A percentile compares a stretch with the other conserved stretches of the same genome.
Evolutionary conservation across 1,140 invertebrate genomes (phyloP).

Genomic region (Aphis craccivora): DNA sequence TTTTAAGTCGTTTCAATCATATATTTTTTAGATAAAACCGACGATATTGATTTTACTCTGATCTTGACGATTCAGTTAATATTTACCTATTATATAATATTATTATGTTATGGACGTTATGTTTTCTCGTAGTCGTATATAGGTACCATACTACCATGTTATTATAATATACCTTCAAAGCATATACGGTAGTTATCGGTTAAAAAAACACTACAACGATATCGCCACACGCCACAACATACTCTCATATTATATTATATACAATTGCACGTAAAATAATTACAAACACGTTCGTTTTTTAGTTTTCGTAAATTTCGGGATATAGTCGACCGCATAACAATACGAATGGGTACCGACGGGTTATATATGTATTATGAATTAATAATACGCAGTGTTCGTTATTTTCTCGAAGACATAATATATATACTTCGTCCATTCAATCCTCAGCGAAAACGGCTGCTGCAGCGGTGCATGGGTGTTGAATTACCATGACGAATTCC

Average conservation of each 20-base stretch:
- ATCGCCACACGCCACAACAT: too few relatives aligned
- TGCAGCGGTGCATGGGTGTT: not conserved
- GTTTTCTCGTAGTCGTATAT: too few relatives aligned
- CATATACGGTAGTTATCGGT: too few relatives aligned
- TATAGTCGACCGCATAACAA: not conserved
- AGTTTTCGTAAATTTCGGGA: not conserved
- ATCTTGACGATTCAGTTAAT: too few relatives aligned
- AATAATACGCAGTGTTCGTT: not conserved
- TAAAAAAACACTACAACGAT: too few relatives aligned
- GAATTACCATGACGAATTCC: constrained; percentile 24
- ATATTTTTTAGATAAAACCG: too few relatives aligned
- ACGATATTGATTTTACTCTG: too few relatives aligned
- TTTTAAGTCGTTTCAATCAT: too few relatives aligned
- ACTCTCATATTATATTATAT: not conserved
- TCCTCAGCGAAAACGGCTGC: not conserved
- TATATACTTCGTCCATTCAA: not conserved
- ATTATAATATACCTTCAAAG: too few relatives aligned
- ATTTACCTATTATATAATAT: too few relatives aligned
- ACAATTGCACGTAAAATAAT: not conserved
- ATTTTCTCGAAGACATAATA: not conserved
- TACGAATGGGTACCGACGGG: not conserved
- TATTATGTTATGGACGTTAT: too few relatives aligned
- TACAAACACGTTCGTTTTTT: not conserved
- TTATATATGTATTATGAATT: not conserved
- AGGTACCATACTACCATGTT: too few relatives aligned